A percentile compares a stretch with the other conserved stretches of the same genome.
phyloP scores from a whole-genome alignment of 2,113 vertebrate species.

The Sinocyclocheilus rhinocerous region DNA sequence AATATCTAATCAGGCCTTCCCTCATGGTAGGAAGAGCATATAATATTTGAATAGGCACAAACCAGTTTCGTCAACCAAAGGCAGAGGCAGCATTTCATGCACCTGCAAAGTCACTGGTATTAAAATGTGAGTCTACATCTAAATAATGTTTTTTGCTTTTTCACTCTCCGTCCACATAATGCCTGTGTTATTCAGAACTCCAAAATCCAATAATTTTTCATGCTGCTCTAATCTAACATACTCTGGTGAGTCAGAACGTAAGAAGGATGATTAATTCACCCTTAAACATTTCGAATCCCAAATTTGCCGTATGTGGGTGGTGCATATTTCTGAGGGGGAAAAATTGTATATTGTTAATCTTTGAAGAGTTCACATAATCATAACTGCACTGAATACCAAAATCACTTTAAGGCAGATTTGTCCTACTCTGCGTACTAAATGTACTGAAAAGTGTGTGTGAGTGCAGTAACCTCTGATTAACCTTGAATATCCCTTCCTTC shows the following conservation, averaged over 20 bases:
- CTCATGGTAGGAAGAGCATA: not conserved
- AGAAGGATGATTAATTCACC: constrained; percentile 17
- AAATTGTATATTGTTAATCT: not conserved
- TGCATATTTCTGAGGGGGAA: not conserved
- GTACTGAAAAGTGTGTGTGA: not conserved
- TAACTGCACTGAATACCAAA: not conserved
- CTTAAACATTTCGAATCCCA: constrained; percentile 8
- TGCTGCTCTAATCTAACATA: constrained; percentile 15
- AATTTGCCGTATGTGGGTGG: constrained; percentile 8
- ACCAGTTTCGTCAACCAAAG: constrained; percentile 27
- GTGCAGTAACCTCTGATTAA: not conserved
- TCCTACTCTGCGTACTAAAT: constrained; percentile 13
- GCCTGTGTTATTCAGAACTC: constrained; percentile 12
- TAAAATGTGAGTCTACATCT: constrained; percentile 30
- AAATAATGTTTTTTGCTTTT: constrained; percentile 34
- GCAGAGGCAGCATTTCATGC: constrained; percentile 30
- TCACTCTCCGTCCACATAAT: not conserved
- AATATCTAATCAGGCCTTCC: constrained; percentile 38
- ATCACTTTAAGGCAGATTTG: not conserved
- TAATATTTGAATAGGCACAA: constrained; percentile 16
- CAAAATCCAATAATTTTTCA: constrained; percentile 24
- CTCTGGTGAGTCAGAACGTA: constrained; percentile 12
- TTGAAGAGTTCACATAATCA: constrained; percentile 22
- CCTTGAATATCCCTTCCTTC: constrained; percentile 1
- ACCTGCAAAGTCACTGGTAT: constrained; percentile 15